Percentiles rank a stretch among this genome's conserved stretches.
phyloP scores from a whole-genome alignment of 2,113 vertebrate genomes.

The Meles meles region DNA sequence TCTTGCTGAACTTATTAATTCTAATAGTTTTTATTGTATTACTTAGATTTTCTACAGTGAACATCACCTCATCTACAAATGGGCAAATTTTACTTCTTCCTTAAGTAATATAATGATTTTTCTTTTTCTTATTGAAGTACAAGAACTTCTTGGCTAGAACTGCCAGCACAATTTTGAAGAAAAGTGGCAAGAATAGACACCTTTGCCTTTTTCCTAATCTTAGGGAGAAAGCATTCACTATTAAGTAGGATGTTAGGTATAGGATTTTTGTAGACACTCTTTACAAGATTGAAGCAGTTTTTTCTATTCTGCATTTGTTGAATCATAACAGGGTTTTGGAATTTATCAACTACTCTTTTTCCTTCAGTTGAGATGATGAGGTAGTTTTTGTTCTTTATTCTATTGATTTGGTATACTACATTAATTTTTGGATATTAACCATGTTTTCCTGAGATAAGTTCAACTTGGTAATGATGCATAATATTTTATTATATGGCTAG shows the following conservation, averaged over 20 bases:
- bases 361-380: background rate
- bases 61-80: background rate
- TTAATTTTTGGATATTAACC: background rate
- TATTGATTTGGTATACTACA: background rate
- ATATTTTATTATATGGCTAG: background rate
- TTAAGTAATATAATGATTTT: background rate
- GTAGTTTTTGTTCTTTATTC: background rate
- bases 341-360: background rate
- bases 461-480: background rate
- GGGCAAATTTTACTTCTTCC: background rate
- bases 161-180: background rate
- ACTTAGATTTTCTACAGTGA: background rate
- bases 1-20: background rate
- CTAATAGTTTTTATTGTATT: background rate
- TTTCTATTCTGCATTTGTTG: background rate
- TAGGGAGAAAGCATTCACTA: background rate
- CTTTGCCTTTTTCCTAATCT: background rate
- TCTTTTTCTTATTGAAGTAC: background rate
- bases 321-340: background rate
- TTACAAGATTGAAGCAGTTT: background rate
- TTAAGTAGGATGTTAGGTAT: background rate
- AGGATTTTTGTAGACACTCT: background rate
- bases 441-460: background rate
- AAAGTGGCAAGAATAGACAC: background rate
- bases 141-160: background rate